Evolutionary conservation across 2,113 vertebrate genomes (phyloP).

Genomic region (Elaphurus davidianus): DNA sequence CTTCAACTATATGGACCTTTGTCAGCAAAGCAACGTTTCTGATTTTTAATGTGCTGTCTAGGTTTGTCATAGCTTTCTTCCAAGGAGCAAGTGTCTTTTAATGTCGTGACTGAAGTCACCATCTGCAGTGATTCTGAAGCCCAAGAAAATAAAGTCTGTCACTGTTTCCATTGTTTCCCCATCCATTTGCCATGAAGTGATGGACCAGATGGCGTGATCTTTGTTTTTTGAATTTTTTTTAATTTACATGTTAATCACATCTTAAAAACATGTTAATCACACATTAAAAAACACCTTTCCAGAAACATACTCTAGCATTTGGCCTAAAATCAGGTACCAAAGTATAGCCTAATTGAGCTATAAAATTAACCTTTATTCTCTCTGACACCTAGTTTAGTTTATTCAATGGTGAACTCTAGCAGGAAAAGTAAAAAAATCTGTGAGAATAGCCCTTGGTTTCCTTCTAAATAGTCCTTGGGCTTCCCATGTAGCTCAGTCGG

Average conservation of each 20-base stretch:
- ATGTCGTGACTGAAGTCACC: background rate
- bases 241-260: background rate
- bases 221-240: background rate
- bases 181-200: background rate
- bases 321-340: background rate
- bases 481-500: rapidly evolving
- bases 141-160: background rate
- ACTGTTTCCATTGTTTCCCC: background rate
- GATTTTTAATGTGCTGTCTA: background rate
- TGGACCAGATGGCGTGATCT: background rate
- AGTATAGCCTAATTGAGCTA: background rate
- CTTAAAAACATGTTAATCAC: no score
- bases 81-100: background rate
- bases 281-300: background rate
- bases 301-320: background rate
- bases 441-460: background rate
- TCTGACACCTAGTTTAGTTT: background rate
- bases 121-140: background rate
- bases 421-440: background rate
- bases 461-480: background rate
- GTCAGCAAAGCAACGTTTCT: background rate
- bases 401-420: background rate
- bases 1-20: background rate
- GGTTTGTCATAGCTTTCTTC: background rate
- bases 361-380: background rate